Evolutionary conservation across 2,113 vertebrate genomes (phyloP), one percentile per base, ranked within the genome.

Genomic region (Cyphomyrus plagiostoma): DNA sequence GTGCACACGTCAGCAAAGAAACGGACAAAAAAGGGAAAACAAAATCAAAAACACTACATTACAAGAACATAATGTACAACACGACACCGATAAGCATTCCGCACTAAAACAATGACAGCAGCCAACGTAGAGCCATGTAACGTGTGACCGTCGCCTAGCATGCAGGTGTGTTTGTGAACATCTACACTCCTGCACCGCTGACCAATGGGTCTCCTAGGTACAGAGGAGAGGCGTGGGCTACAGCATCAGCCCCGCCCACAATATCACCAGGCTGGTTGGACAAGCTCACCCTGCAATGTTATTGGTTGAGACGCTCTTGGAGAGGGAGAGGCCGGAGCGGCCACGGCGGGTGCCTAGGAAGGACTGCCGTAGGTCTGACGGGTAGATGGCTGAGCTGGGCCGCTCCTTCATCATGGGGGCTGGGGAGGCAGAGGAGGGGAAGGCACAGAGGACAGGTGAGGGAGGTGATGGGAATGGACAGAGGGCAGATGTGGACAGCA

Each of bases 291-390:
- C 98, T 0, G 98, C 96, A 0, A 99, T 97, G 93, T 99, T 99
- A 93, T 97, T 98, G 90, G 98, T 99, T 91, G 98, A 99, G 90
- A 99, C 98, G 1, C 98, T 98, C 93, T 99, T 99, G 92, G 97
- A 97, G 1, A 98, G 96, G 0, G 97, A 98, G 62, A 98, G 92
- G 0, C 97, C 96, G 0, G 98, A 95, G 0, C 98, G 96, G 21
- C 97, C 96, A 0, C 97, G 94, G 8, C 97, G 96, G 0, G 97
- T 93, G 0, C 98, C 97, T 0, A 99, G 97, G 53, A 98, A 93
- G 0, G 97, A 98, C 95, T 98, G 97, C 3, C 97, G 96, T 7
- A 98, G 96, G 49, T 99, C 98, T 0, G 98, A 98, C 2, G 98
- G 97, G 88, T 98, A 98, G 89, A 98, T 98, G 90, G 98, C 98